These are phyloP conservation scores for Drosophila bifasciata DNA, from an alignment of 1,140 invertebrate species.

Conservation along the genomic window DNA sequence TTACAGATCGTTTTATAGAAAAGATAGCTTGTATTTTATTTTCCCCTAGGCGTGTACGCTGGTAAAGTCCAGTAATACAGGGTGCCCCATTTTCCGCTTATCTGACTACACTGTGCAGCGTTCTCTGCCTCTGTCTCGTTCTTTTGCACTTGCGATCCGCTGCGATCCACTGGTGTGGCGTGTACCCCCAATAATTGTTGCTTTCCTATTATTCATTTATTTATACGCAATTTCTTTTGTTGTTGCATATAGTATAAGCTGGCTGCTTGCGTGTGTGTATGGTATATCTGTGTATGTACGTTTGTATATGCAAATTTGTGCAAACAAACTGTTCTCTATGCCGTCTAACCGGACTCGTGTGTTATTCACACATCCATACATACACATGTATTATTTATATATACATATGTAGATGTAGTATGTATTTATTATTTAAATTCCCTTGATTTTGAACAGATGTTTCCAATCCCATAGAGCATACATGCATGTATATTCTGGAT, in stretches of 20 bases:
- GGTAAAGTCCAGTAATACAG: constrained; percentile 2
- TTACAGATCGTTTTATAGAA: too few relatives aligned
- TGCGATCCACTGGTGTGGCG: not conserved
- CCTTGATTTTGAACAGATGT: too few relatives aligned
- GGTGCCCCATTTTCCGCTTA: constrained; percentile 11
- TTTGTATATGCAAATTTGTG: constrained; percentile 69
- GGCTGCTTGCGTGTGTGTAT: constrained; percentile 3
- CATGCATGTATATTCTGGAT: too few relatives aligned
- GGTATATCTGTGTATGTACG: constrained; percentile 36
- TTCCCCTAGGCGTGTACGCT: too few relatives aligned
- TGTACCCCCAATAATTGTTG: constrained; percentile 46
- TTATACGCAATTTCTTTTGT: constrained; percentile 34
- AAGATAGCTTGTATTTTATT: too few relatives aligned
- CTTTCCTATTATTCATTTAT: constrained; percentile 35
- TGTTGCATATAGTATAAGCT: too few relatives aligned
- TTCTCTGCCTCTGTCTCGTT: constrained; percentile 4
- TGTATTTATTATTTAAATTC: too few relatives aligned
- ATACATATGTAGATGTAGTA: too few relatives aligned
- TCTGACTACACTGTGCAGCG: constrained; percentile 4
- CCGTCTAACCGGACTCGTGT: too few relatives aligned
- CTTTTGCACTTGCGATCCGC: constrained; percentile 27
- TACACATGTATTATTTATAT: too few relatives aligned
- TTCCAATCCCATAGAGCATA: too few relatives aligned
- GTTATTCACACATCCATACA: too few relatives aligned
- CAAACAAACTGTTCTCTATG: constrained; percentile 2